Base-by-base conservation (phyloP, 2,888 invertebrate genomes). In the Archips crataeganus region DNA sequence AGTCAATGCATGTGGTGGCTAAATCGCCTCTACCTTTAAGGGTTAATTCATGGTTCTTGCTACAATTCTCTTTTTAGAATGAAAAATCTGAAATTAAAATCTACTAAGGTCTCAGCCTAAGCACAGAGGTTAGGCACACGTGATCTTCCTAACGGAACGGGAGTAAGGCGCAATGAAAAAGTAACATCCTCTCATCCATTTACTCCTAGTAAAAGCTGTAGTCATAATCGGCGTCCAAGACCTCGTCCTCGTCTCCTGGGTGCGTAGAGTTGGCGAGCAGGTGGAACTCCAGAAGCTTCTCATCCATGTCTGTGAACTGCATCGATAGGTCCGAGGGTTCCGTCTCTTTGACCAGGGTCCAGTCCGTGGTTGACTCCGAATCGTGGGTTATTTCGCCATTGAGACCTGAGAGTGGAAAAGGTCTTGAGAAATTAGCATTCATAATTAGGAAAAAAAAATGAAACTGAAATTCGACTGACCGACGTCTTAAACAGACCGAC, bases 171-270 rank as follows among this genome's bases (percentile, higher is more conserved):
- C 23, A 68, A 42, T 73, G 54, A 79, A 74, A 71, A 70, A 71
- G 9, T 69, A 78, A 71, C 63, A 75, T 70, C 73, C 77, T 77
- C 79, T 77, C 76, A 75, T 0, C 77, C 75, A 80, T 85, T 77
- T 81, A 76, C 76, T 81, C 80, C 83, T 87, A 93, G 83, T 94
- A 92, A 71, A 89, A 88, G 80, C 83, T 90, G 76, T 93, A 93
- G 76, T 93, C 92, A 76, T 92, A 89, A 76, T 90, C 92, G 34
- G 81, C 83, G 74, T 91, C 94, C 15, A 79, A 65, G 10, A 87
- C 87, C 13, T 85, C 85, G 3, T 90, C 88, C 36, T 85, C 86
- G 10, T 87, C 86, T 0, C 78, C 84, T 0, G 81, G 70, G 61
- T 78, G 79, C 36, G 89, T 88, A 63, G 84, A 82, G 81, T 90